Evolutionary conservation across 2,797 vertebrate genomes (phyloP).

Genomic region (Eospalax fontanierii): DNA sequence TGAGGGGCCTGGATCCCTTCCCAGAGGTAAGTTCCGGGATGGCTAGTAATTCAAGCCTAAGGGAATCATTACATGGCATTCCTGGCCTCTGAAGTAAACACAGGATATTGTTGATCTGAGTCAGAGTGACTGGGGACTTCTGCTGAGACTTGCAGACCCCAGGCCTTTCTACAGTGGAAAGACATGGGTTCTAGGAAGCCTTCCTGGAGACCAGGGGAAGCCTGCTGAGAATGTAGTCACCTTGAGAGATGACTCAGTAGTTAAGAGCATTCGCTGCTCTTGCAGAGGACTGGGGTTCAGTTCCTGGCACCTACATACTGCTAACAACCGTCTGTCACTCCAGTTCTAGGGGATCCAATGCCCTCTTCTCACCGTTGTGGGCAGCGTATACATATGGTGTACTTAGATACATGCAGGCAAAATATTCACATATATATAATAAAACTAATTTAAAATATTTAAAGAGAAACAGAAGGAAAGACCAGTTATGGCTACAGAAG

Average conservation of each 20-base stretch:
- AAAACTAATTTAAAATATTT: too few relatives aligned
- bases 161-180: not conserved
- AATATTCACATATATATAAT: too few relatives aligned
- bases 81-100: not conserved
- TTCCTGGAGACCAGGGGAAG: not conserved
- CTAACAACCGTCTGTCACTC: too few relatives aligned
- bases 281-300: too few relatives aligned
- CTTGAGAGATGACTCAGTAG: not conserved
- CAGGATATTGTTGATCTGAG: not conserved
- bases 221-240: not conserved
- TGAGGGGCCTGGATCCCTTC: not conserved
- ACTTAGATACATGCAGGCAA: too few relatives aligned
- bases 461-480: not conserved
- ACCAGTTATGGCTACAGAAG: not conserved
- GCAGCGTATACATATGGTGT: too few relatives aligned
- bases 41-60: not conserved
- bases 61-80: not conserved
- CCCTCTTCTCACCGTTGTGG: too few relatives aligned
- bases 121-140: not conserved
- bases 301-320: too few relatives aligned
- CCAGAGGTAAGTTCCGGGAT: not conserved
- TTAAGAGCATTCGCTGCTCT: too few relatives aligned
- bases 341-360: too few relatives aligned
- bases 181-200: not conserved
- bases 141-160: not conserved